Evolutionary conservation across 1,140 invertebrate species (phyloP).

Genomic region (Scaptomyza montana): DNA sequence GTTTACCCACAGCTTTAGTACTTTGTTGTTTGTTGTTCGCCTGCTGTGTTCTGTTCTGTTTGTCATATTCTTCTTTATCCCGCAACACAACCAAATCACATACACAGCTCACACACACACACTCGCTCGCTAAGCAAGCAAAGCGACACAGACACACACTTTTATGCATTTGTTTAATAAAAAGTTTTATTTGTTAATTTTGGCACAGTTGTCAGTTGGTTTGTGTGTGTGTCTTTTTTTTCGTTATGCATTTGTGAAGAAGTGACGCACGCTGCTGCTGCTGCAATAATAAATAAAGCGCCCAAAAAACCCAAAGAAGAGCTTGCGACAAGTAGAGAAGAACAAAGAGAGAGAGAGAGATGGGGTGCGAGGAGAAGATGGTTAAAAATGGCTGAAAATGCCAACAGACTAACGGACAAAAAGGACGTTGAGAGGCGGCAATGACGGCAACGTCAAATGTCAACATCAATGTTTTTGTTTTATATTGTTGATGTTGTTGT

Average conservation of each 20-base stretch:
- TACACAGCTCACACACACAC: slow-evolving; percentile 2
- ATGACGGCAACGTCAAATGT: slow-evolving; percentile 73
- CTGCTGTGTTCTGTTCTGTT: slow-evolving; percentile 20
- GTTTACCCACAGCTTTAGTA: slow-evolving; percentile 30
- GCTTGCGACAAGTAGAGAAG: not conserved
- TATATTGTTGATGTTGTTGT: slow-evolving; percentile 40
- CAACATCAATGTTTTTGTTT: slow-evolving; percentile 67
- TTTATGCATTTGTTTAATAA: slow-evolving; percentile 70
- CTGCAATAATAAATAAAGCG: slow-evolving; percentile 73
- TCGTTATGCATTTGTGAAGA: slow-evolving; percentile 51
- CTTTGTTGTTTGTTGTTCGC: slow-evolving; percentile 31
- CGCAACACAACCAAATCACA: slow-evolving; percentile 28
- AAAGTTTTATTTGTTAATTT: slow-evolving; percentile 76
- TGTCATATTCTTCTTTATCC: slow-evolving; percentile 36
- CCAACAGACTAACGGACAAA: slow-evolving; percentile 65
- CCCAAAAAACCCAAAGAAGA: slow-evolving; percentile 31
- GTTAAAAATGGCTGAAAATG: slow-evolving; percentile 67
- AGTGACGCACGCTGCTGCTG: slow-evolving; percentile 40
- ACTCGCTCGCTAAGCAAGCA: slow-evolving; percentile 39
- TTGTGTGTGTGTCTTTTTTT: slow-evolving; percentile 24
- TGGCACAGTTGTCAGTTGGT: slow-evolving; percentile 57
- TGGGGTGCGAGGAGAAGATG: not conserved
- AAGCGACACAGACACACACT: slow-evolving; percentile 16
- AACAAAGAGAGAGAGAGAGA: not conserved
- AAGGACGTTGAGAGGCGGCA: slow-evolving; percentile 42